phyloP scores from a whole-genome alignment of 2,888 invertebrate genomes.

The Drepanosiphum platanoidis region DNA sequence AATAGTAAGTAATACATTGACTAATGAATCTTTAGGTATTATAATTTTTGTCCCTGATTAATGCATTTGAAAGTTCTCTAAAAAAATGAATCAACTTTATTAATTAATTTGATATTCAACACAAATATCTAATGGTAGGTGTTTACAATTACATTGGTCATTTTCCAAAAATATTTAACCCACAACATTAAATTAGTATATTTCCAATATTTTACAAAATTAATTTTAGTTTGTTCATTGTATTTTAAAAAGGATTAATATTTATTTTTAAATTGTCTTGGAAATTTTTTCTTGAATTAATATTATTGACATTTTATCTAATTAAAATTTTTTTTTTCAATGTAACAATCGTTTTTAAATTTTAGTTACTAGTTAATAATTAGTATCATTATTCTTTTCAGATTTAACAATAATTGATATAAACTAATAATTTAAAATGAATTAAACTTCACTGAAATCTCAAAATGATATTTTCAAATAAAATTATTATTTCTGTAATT shows the following conservation, averaged over 20 bases:
- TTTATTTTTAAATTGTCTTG: neutral
- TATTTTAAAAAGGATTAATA: neutral
- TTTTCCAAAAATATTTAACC: neutral
- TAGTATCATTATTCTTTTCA: no score
- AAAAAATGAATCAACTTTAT: neutral
- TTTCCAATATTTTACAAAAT: neutral
- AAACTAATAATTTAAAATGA: no score
- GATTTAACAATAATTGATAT: no score
- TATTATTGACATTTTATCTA: neutral
- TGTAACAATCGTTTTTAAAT: neutral
- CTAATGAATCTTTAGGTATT: neutral
- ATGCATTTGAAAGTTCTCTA: neutral
- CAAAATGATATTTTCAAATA: no score
- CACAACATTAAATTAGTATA: neutral
- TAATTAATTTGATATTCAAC: no score
- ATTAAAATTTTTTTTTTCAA: neutral
- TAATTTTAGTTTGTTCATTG: neutral
- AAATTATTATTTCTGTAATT: no score
- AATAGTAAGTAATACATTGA: neutral
- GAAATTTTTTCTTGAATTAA: neutral
- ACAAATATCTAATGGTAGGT: no score
- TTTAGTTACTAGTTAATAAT: neutral
- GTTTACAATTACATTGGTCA: no score
- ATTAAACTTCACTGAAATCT: no score
- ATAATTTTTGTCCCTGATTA: neutral